phyloP scores from a whole-genome alignment of 2,113 vertebrate genomes.

The Trinectes maculatus region DNA sequence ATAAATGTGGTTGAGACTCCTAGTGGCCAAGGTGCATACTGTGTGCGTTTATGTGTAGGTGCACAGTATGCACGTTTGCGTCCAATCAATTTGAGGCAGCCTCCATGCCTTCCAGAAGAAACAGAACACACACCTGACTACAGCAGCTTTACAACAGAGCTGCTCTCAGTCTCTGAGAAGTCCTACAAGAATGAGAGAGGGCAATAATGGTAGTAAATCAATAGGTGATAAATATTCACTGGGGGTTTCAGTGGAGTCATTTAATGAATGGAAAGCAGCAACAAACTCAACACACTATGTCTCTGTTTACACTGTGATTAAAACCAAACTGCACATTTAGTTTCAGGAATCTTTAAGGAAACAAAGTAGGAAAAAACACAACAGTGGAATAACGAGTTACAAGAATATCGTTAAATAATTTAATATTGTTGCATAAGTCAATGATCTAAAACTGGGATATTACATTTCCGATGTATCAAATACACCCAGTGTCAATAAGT shows the following conservation, averaged over 20 bases:
- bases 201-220: conserved; percentile 13
- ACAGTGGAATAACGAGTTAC: not conserved
- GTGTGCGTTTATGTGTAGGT: conserved; percentile 4
- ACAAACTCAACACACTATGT: not conserved
- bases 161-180: conserved; percentile 82
- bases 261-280: not conserved
- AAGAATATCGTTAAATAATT: not conserved
- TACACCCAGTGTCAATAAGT: not conserved
- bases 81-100: conserved; percentile 59
- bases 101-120: conserved; percentile 78
- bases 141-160: conserved; percentile 81
- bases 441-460: not conserved
- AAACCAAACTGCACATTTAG: not conserved
- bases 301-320: not conserved
- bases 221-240: not conserved
- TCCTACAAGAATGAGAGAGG: conserved; percentile 83
- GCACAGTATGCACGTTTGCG: conserved; percentile 43
- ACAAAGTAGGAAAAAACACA: not conserved
- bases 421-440: too few relatives aligned
- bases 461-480: too few relatives aligned
- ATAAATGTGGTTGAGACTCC: conserved; percentile 48
- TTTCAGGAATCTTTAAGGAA: not conserved
- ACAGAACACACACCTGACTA: conserved; percentile 84
- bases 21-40: conserved; percentile 49
- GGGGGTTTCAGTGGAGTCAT: not conserved